These are phyloP conservation scores for Haplochromis burtoni DNA, from an alignment of 2,113 vertebrate species.

Conservation along the genomic window DNA sequence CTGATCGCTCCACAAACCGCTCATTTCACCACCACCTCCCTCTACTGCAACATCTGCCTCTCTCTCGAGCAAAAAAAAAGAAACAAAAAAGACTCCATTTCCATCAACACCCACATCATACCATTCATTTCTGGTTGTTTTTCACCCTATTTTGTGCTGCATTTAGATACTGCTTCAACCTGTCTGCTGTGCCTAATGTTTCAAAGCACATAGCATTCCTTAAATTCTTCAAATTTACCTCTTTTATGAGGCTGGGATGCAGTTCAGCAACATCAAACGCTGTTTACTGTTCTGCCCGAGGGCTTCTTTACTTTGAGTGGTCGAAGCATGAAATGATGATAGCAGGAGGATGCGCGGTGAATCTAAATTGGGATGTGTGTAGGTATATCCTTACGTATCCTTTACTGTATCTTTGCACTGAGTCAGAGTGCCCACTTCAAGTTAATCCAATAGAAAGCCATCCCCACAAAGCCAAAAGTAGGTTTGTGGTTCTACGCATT, in stretches of 20 bases:
- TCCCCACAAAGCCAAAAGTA: neutral
- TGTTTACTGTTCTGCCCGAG: neutral
- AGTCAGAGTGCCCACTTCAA: neutral
- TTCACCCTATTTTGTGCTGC: neutral
- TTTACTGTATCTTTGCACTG: neutral
- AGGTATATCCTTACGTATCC: neutral
- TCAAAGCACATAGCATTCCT: neutral
- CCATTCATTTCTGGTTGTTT: neutral
- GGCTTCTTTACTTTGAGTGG: neutral
- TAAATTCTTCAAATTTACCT: neutral
- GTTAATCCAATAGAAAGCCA: neutral
- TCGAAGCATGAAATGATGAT: conserved; percentile 4
- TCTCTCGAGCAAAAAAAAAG: neutral
- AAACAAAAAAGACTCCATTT: neutral
- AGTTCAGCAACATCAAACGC: neutral
- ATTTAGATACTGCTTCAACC: neutral
- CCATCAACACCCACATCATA: neutral
- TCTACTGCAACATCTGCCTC: neutral
- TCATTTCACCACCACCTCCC: neutral
- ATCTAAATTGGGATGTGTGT: neutral
- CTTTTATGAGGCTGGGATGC: neutral
- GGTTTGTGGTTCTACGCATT: neutral
- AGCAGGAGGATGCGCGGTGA: neutral
- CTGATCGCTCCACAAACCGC: neutral
- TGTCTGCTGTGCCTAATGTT: neutral